phyloP scores from a whole-genome alignment of 2,888 invertebrate species.

The Orgyia antiqua region DNA sequence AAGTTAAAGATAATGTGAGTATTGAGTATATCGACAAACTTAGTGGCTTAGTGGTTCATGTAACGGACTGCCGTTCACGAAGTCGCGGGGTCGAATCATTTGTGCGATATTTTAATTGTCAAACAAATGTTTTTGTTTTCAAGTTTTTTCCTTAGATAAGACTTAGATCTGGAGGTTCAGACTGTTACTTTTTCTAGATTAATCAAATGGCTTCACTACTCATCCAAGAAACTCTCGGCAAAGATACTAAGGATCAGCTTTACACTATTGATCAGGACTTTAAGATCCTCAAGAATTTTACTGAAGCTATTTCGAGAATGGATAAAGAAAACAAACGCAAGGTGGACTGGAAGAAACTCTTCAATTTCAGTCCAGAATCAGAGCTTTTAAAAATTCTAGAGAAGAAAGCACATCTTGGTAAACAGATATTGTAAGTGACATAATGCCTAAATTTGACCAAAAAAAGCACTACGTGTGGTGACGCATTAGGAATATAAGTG shows the following conservation, averaged over 20 bases:
- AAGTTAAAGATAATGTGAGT: constrained; percentile 62
- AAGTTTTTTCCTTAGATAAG: too few relatives aligned
- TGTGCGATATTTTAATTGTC: background rate
- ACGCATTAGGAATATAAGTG: too few relatives aligned
- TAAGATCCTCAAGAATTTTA: constrained; percentile 49
- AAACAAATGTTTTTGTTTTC: background rate
- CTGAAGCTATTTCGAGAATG: constrained; percentile 32
- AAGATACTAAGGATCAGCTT: constrained; percentile 50
- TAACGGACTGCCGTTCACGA: too few relatives aligned
- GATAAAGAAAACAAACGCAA: constrained; percentile 23
- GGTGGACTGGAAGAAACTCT: constrained; percentile 43
- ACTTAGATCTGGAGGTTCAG: too few relatives aligned
- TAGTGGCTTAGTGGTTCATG: too few relatives aligned
- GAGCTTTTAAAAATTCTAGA: constrained; percentile 42
- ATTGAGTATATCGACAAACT: too few relatives aligned
- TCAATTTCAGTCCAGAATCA: constrained; percentile 40
- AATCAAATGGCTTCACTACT: constrained; percentile 65
- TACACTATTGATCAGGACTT: constrained; percentile 57
- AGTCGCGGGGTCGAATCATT: background rate
- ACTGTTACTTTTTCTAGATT: constrained; percentile 40
- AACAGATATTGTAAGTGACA: constrained; percentile 61
- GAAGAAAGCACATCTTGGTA: constrained; percentile 45
- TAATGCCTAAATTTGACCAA: background rate
- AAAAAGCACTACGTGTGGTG: background rate
- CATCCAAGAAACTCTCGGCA: constrained; percentile 65